A percentile compares a stretch with the other conserved stretches of the same genome.
Evolutionary conservation across 2,113 vertebrate species (phyloP).

Genomic region (Myotis lucifugus): DNA sequence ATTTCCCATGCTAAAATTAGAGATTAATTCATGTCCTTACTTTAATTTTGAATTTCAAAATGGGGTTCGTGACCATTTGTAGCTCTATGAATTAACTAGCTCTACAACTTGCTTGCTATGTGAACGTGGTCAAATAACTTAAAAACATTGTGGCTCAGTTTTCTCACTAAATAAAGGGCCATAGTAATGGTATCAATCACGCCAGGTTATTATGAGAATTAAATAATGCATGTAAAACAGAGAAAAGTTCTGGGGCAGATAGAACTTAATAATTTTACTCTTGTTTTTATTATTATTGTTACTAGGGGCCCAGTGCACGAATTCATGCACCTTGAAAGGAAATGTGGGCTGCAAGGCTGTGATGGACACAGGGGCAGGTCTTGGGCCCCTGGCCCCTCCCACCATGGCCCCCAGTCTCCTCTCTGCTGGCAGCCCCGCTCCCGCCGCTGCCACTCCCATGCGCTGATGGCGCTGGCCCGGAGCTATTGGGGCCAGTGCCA

Average conservation of each 20-base stretch:
- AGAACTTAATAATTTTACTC: background rate
- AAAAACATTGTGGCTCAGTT: background rate
- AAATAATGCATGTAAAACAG: background rate
- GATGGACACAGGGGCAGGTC: no score
- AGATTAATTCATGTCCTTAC: background rate
- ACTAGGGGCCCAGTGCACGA: background rate
- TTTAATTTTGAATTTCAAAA: conserved; percentile 32
- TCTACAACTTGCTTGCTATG: background rate
- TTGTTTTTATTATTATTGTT: background rate
- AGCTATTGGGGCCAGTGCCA: no score
- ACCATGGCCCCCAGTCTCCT: no score
- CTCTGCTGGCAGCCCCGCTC: no score
- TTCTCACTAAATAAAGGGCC: background rate
- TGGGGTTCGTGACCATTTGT: background rate
- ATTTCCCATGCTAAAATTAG: conserved; percentile 16
- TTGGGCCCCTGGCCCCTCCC: no score
- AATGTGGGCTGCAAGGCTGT: no score
- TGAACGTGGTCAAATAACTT: background rate
- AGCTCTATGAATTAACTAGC: background rate
- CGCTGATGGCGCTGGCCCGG: no score
- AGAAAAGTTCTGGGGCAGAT: background rate
- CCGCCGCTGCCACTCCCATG: no score
- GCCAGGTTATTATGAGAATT: background rate
- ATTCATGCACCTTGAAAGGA: no score
- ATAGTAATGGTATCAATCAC: background rate